These are phyloP conservation scores for Lethrus apterus DNA, from an alignment of 1,140 invertebrate species.

Conservation along the genomic window DNA sequence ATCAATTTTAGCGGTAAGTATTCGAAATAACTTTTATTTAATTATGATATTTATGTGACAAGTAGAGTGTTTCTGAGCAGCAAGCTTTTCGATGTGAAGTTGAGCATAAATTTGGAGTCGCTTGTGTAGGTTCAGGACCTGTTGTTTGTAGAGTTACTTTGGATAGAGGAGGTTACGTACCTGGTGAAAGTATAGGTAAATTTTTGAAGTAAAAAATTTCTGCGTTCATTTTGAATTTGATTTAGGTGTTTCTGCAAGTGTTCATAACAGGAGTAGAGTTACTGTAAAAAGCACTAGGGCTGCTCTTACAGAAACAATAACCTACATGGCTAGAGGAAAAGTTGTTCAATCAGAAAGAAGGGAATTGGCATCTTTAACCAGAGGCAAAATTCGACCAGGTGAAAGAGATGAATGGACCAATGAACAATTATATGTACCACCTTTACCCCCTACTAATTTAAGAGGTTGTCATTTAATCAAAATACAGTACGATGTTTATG, in stretches of 20 bases:
- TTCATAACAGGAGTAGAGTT: constrained; percentile 79
- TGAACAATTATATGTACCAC: constrained; percentile 88
- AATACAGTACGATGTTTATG: constrained; percentile 91
- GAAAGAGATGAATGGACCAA: constrained; percentile 81
- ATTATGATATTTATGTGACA: too few relatives aligned
- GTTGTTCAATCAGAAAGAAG: constrained; percentile 79
- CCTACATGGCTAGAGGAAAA: constrained; percentile 81
- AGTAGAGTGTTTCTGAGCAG: constrained; percentile 44
- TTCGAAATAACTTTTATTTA: not conserved
- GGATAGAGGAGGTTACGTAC: constrained; percentile 87
- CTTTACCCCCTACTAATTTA: constrained; percentile 91
- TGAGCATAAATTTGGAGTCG: constrained; percentile 81
- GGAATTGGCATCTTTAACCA: constrained; percentile 71
- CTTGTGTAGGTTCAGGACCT: constrained; percentile 74
- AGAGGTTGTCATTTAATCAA: constrained; percentile 90
- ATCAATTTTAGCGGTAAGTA: constrained; percentile 74
- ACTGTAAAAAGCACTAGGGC: constrained; percentile 67
- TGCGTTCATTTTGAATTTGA: not conserved
- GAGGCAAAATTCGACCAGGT: constrained; percentile 77
- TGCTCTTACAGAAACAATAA: constrained; percentile 80
- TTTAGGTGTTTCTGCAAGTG: constrained; percentile 57
- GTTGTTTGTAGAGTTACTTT: constrained; percentile 77
- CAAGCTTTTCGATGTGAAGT: constrained; percentile 88
- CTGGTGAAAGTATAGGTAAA: constrained; percentile 78
- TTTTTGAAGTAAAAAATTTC: not conserved